Conservation (phyloP, 2,888 invertebrate genomes). For the Beris chalybata region DNA sequence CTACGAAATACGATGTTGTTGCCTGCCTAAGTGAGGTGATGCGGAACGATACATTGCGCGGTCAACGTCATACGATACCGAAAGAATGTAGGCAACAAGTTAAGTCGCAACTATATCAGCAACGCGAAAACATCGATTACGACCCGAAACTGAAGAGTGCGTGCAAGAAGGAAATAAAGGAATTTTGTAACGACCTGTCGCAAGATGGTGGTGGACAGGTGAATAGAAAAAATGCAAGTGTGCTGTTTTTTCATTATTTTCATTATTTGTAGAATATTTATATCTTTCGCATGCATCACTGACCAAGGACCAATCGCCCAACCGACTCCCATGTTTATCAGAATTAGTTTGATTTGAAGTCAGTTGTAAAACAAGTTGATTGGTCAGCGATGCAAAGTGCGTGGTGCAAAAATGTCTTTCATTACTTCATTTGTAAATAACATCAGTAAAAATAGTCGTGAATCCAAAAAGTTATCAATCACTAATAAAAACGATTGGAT, state of each 20-base stretch:
- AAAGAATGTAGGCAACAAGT: slow-evolving; percentile 91
- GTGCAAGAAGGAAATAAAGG: slow-evolving; percentile 77
- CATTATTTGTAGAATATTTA: neutral
- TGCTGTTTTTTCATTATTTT: slow-evolving; percentile 17
- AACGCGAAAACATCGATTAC: slow-evolving; percentile 84
- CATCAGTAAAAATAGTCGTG: neutral
- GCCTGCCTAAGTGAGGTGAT: slow-evolving; percentile 75
- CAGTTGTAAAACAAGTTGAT: too few species aligned
- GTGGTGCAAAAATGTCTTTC: too few species aligned
- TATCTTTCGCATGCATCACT: neutral
- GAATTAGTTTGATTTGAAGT: too few species aligned
- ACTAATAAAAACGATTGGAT: neutral
- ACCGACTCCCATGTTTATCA: too few species aligned
- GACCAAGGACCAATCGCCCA: too few species aligned
- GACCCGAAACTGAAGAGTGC: slow-evolving; percentile 82
- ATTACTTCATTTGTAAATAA: too few species aligned
- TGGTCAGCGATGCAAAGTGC: too few species aligned
- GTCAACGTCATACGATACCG: slow-evolving; percentile 75
- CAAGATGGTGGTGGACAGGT: slow-evolving; percentile 67
- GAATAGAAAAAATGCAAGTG: slow-evolving; percentile 56
- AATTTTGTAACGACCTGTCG: slow-evolving; percentile 68
- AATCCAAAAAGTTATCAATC: neutral
- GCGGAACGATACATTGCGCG: slow-evolving; percentile 81
- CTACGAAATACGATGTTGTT: slow-evolving; percentile 74
- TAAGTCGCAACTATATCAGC: slow-evolving; percentile 86